A percentile compares a stretch with the other conserved stretches of the same genome.
phyloP scores from a whole-genome alignment of 2,113 vertebrate genomes.

The Amblyopsis rosae region DNA sequence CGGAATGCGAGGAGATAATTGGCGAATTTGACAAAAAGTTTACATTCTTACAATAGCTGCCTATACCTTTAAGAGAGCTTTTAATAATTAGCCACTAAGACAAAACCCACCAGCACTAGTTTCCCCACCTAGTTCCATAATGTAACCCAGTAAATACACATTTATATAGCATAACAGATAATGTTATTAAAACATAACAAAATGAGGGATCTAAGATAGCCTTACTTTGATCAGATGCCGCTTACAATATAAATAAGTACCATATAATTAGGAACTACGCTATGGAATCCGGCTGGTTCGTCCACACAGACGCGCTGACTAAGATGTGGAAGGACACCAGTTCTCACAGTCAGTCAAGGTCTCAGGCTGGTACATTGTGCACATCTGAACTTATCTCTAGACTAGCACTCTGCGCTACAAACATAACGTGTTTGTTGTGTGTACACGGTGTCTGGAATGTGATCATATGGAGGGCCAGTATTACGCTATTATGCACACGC shows the following conservation, averaged over 20 bases:
- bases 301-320: background rate
- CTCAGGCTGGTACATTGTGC: slow-evolving; percentile 7
- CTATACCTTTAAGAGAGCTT: too few relatives aligned
- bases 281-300: background rate
- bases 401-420: slow-evolving; percentile 14
- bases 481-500: background rate
- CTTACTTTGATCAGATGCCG: background rate
- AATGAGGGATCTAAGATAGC: background rate
- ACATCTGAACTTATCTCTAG: slow-evolving; percentile 32
- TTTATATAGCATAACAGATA: too few relatives aligned
- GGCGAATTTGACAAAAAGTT: too few relatives aligned
- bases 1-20: too few relatives aligned
- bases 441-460: background rate
- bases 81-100: too few relatives aligned
- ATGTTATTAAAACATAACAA: background rate
- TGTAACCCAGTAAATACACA: too few relatives aligned
- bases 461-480: background rate
- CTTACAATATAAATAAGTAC: background rate
- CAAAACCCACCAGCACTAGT: too few relatives aligned
- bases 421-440: background rate
- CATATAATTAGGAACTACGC: background rate
- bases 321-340: background rate
- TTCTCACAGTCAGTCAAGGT: slow-evolving; percentile 38
- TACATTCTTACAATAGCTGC: too few relatives aligned
- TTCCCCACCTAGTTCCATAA: too few relatives aligned